Evolutionary conservation across 2,888 invertebrate species (phyloP).

Genomic region (Acronicta alni): DNA sequence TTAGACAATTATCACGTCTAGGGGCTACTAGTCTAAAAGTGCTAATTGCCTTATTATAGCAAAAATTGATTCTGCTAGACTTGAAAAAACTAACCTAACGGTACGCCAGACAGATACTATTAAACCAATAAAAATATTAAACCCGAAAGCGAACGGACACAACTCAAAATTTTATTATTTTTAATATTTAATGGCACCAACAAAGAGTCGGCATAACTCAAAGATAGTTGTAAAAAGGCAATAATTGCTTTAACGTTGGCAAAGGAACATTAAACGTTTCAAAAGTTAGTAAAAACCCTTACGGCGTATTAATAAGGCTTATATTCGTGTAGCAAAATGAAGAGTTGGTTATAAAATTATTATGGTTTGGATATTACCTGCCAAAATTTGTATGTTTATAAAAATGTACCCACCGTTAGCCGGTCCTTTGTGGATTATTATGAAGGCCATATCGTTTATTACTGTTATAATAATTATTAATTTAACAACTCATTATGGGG

Average conservation of each 20-base stretch:
- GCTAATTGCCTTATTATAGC: conserved; percentile 3
- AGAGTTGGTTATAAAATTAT: conserved; percentile 9
- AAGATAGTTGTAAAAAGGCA: conserved; percentile 74
- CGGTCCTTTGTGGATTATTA: conserved; percentile 49
- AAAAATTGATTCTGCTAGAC: conserved; percentile 27
- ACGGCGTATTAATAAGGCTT: conserved; percentile 3
- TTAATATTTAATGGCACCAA: conserved; percentile 67
- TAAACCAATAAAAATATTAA: conserved; percentile 69
- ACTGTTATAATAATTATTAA: conserved; percentile 44
- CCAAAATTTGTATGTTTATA: conserved; percentile 55
- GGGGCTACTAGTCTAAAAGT: not conserved
- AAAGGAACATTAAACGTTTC: conserved; percentile 29
- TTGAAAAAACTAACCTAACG: conserved; percentile 59
- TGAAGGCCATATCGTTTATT: conserved; percentile 38
- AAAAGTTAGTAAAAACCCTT: conserved; percentile 15
- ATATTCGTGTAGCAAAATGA: conserved; percentile 25
- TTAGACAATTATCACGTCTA: conserved; percentile 31
- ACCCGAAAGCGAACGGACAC: conserved; percentile 50
- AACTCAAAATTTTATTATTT: conserved; percentile 61
- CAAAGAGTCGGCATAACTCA: conserved; percentile 72
- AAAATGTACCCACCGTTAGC: conserved; percentile 51
- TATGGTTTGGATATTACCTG: conserved; percentile 58
- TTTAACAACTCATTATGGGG: conserved; percentile 22
- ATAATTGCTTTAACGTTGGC: conserved; percentile 69
- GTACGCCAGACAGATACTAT: conserved; percentile 55